Percentiles rank a stretch among this genome's conserved stretches.
These are phyloP conservation scores for Pantherophis vulpinus DNA, from an alignment of 2,797 vertebrate genomes.

Conservation along the genomic window DNA sequence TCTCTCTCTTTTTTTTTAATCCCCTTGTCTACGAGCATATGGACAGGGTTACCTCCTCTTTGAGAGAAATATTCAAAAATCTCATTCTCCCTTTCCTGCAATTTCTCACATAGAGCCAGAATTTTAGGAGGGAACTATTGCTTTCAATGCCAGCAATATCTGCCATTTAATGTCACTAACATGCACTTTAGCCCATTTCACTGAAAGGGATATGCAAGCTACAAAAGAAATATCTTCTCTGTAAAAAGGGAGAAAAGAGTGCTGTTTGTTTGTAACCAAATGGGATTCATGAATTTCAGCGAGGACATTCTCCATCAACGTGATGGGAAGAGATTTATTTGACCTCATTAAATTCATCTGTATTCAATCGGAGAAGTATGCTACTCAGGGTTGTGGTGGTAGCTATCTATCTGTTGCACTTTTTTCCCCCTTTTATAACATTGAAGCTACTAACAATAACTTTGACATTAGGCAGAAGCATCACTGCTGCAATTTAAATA, in stretches of 20 bases:
- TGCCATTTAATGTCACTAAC: not conserved
- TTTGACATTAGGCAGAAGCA: not conserved
- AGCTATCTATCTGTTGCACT: not conserved
- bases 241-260: not conserved
- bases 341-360: not conserved
- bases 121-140: not conserved
- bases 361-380: not conserved
- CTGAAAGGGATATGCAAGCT: not conserved
- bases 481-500: slow-evolving; percentile 3
- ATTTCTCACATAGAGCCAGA: not conserved
- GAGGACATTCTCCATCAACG: slow-evolving; percentile 20
- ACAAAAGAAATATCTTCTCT: not conserved
- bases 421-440: not conserved
- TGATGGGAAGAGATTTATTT: slow-evolving; percentile 19
- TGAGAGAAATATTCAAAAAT: not conserved
- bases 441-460: not conserved
- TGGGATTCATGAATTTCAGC: slow-evolving; percentile 6
- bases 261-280: not conserved
- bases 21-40: not conserved
- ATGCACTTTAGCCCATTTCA: not conserved
- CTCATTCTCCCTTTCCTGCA: not conserved
- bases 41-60: not conserved
- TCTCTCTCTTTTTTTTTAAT: not conserved
- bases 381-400: not conserved
- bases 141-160: not conserved